Base-by-base conservation (phyloP, 2,113 vertebrate genomes). In the Parus major region DNA sequence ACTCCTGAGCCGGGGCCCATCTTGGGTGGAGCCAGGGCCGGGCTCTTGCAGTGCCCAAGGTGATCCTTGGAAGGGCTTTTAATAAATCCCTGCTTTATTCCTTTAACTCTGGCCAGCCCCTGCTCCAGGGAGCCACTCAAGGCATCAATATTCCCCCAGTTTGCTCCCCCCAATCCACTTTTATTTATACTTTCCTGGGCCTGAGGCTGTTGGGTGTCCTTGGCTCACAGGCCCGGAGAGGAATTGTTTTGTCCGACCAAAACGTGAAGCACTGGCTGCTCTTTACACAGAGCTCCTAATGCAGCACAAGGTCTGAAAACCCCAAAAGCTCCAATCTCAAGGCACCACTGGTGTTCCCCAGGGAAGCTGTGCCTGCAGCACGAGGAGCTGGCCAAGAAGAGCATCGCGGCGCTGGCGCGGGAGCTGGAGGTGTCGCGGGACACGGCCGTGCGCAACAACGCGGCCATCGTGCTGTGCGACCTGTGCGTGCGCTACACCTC, bases 341-440 rank as follows among this genome's bases (percentile, higher is more conserved):
- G 39, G 39, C 39, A 39, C 39, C 39, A 39, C 39, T 39, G 39
- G 11, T 66, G 4, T 86, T 15, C 68, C 63, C 7, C 88, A 99
- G 99, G 99, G 10, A 99, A 99, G 93, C 81, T 99, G 72, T 99
- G 99, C 85, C 97, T 99, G 35, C 99, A 99, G 96, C 98, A 99
- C 0, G 98, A 99, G 90, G 98, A 99, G 3, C 98, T 99, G 21
- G 98, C 98, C 12, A 98, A 98, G 94, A 97, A 97, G 42, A 98
- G 98, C 94, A 96, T 99, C 36, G 98, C 99, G 0, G 98, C 99
- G 18, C 98, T 99, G 14, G 99, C 98, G 24, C 97, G 98, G 22
- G 99, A 99, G 92, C 97, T 99, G 33, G 98, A 99, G 97, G 96
- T 98, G 15, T 98, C 98, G 0, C 86, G 78, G 0, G 98, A 99